Evolutionary conservation across 2,888 invertebrate species (phyloP), one percentile per base, ranked within the genome.

Genomic region (Oxyscelio sp.): DNA sequence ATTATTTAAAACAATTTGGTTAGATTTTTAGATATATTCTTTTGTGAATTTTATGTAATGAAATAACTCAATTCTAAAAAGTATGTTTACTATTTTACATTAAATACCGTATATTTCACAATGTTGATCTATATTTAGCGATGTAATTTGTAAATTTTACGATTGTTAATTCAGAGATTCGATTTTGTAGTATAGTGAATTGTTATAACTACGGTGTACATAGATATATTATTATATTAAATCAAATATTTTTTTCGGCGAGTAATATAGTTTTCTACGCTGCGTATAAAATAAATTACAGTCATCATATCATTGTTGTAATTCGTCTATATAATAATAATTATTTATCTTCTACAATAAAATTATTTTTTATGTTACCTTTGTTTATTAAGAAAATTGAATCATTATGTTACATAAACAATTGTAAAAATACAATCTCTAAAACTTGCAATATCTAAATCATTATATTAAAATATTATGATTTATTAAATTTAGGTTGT

Each of bases 151-250:
- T 21, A 17, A 2, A 9, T 48, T 17, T 48, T 19, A 19, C 17
- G 19, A 48, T 19, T 48, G 19, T 48, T 19, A 48, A 22, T 3
- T 50, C 9, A 11, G 2, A 50, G 19, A 4, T 34, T 34, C 31
- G 6, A 34, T 56, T 56, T 19, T 17, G 17, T 19, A 15, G 5
- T 34, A 6, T 31, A 31, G 15, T 54, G 6, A 56, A 31, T 19
- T 34, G 31, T 31, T 56, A 17, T 27, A 54, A 54, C 34, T 15
- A n/a, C 43, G 22, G n/a, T 59, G 59, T 59, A 59, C 6, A 59
- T 59, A 59, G 59, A 59, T 59, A 59, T 59, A 59, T 59, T 40
- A 59, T 59, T 59, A 24, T 40, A 59, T 40, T 21, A 59, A 59
- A 40, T 40, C 22, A 59, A 59, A 59, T 59, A 59, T 59, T 40